These are phyloP conservation scores for Melitaea cinxia DNA, from an alignment of 1,140 invertebrate species.

Conservation along the genomic window DNA sequence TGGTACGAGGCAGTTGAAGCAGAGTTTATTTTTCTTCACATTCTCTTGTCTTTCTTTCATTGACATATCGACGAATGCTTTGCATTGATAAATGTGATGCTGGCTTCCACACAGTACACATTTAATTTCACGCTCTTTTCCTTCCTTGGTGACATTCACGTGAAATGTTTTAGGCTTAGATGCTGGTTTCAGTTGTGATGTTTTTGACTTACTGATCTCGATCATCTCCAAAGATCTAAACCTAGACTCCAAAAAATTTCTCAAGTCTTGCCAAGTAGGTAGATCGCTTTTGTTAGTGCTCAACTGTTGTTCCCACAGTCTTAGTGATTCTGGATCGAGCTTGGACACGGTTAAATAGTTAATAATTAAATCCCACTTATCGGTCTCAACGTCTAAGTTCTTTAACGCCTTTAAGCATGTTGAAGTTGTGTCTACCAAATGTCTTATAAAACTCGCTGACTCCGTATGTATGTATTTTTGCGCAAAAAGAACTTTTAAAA, in stretches of 20 bases:
- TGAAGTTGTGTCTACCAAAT: too few species aligned
- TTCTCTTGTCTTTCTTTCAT: conserved; percentile 37
- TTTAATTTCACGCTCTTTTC: not conserved
- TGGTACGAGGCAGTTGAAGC: conserved; percentile 48
- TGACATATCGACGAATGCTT: conserved; percentile 33
- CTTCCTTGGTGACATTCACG: too few species aligned
- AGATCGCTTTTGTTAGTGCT: conserved; percentile 24
- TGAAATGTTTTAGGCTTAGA: too few species aligned
- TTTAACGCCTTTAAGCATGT: too few species aligned
- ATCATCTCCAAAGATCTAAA: conserved; percentile 25
- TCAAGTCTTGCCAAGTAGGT: conserved; percentile 32
- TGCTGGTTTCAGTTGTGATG: too few species aligned
- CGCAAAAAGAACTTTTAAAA: too few species aligned
- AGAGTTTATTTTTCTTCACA: conserved; percentile 41
- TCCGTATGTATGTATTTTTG: too few species aligned
- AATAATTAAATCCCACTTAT: conserved; percentile 37
- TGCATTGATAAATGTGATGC: conserved; percentile 43
- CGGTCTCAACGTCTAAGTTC: too few species aligned
- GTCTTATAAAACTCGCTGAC: too few species aligned
- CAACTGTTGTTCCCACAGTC: conserved; percentile 37
- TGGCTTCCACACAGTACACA: conserved; percentile 40
- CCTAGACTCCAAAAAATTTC: conserved; percentile 40
- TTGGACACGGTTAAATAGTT: conserved; percentile 41
- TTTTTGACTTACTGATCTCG: too few species aligned
- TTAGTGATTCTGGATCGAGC: conserved; percentile 37